phyloP scores from a whole-genome alignment of 2,113 vertebrate species.

The Alligator sinensis region DNA sequence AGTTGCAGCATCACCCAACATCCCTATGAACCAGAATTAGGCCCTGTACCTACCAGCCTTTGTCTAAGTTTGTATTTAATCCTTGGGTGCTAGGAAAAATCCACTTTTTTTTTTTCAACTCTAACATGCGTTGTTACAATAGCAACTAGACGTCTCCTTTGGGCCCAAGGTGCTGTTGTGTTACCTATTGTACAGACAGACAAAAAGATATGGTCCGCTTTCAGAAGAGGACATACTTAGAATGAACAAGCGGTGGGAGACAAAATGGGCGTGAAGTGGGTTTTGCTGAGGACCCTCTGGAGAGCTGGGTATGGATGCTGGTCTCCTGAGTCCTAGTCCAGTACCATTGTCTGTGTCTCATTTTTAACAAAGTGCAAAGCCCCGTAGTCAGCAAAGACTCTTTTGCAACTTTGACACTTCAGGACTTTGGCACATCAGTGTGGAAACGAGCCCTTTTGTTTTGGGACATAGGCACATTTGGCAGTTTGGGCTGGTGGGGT shows the following conservation, averaged over 20 bases:
- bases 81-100: neutral
- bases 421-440: neutral
- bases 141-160: neutral
- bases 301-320: neutral
- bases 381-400: neutral
- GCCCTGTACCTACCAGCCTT: neutral
- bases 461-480: neutral
- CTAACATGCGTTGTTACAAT: neutral
- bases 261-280: no score
- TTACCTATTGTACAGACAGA: no score
- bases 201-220: accelerated
- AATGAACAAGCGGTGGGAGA: neutral
- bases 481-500: no score
- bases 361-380: neutral
- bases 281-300: neutral
- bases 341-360: neutral
- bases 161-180: neutral
- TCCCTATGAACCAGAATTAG: neutral
- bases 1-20: neutral
- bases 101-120: neutral
- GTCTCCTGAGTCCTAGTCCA: neutral
- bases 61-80: neutral
- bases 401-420: neutral
- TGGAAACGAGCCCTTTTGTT: neutral
- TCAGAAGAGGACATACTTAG: neutral